Conservation (phyloP, 2,888 invertebrate species). For the Mechanitis messenoides region DNA sequence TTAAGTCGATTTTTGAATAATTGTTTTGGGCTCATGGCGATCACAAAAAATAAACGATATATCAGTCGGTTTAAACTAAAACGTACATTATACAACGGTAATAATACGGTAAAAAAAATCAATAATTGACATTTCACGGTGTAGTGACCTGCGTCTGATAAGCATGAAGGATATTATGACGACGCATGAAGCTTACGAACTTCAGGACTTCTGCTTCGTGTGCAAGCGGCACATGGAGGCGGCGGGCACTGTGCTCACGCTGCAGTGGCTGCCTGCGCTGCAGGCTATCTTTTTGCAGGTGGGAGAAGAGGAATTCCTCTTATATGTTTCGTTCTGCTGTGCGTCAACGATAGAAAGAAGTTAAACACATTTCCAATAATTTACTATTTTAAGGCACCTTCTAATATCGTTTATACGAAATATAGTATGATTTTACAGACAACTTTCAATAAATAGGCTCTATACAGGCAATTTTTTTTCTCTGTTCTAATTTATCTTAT, state of each 20-base stretch:
- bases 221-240: slow-evolving; percentile 77
- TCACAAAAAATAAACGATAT: no score
- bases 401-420: no score
- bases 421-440: no score
- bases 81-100: not conserved
- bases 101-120: not conserved
- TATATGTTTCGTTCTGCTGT: not conserved
- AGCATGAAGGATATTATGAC: slow-evolving; percentile 76
- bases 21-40: no score
- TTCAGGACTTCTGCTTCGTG: slow-evolving; percentile 78
- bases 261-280: slow-evolving; percentile 80
- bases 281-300: slow-evolving; percentile 79
- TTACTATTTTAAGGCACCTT: no score
- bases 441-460: no score
- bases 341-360: no score
- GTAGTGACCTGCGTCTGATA: slow-evolving; percentile 78
- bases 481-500: no score
- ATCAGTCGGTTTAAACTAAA: no score
- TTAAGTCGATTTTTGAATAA: no score
- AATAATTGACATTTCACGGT: slow-evolving; percentile 27
- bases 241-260: slow-evolving; percentile 79
- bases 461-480: no score
- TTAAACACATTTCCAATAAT: no score
- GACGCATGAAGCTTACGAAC: slow-evolving; percentile 80
- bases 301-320: not conserved